Evolutionary conservation across 2,888 invertebrate genomes (phyloP).

Genomic region (Macrophya annulata): DNA sequence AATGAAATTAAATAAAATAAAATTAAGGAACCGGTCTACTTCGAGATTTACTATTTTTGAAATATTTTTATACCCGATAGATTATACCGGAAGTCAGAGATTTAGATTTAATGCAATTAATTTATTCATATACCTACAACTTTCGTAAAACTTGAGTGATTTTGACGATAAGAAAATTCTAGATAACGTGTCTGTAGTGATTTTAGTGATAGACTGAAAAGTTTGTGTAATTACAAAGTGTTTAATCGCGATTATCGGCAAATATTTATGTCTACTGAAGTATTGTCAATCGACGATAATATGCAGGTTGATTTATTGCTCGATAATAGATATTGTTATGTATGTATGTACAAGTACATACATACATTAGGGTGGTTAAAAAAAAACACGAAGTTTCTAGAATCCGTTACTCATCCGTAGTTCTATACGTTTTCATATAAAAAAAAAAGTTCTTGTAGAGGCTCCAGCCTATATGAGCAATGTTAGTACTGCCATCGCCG

Average conservation of each 20-base stretch:
- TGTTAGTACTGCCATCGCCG: too few species aligned
- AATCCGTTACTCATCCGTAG: too few species aligned
- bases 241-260: background rate
- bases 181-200: background rate
- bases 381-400: too few species aligned
- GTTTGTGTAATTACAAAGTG: background rate
- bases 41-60: background rate
- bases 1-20: background rate
- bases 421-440: too few species aligned
- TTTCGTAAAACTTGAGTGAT: background rate
- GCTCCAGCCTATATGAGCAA: too few species aligned
- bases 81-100: too few species aligned
- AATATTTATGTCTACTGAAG: background rate
- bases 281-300: background rate
- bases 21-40: background rate
- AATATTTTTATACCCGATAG: background rate
- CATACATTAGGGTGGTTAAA: too few species aligned
- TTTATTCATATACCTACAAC: background rate
- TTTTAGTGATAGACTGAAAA: background rate
- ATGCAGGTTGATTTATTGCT: constrained; percentile 6
- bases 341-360: background rate
- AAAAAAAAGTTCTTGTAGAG: too few species aligned
- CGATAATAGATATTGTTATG: background rate
- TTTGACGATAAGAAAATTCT: background rate
- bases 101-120: too few species aligned